Evolutionary conservation across 1,140 invertebrate genomes (phyloP), one percentile per base, ranked within the genome.

Genomic region (Drosophila novamexicana): DNA sequence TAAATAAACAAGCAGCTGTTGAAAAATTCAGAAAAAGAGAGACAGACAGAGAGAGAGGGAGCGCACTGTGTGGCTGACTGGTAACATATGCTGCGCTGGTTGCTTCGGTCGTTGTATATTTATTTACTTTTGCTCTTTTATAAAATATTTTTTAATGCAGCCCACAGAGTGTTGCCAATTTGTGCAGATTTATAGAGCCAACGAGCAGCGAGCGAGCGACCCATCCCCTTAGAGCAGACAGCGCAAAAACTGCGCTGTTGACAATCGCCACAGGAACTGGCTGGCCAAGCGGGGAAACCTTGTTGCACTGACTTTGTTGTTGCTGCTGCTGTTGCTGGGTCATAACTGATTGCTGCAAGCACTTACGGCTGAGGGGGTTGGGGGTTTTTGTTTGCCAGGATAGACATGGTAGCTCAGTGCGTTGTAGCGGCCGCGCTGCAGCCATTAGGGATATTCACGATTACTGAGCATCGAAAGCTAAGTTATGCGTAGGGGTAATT

Each of bases 91-190:
- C 73, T 67, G 37, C 37, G 53, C 22, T 22, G 18, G 58, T 63
- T 68, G 75, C 66, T 39, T 49, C 42, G 50, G 62, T 63, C 56
- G 71, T 53, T 75, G 76, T 88, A 73, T 89, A 83, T 88, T 88
- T 88, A 89, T 88, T 89, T 88, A 89, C 84, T 89, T 88, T 89
- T 83, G 77, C 67, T 74, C 80, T 80, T 89, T 88, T 83, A 72
- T 88, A 89, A 89, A 83, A 89, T 84, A 89, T 88, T 89, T 89
- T 89, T 89, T 89, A 89, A 89, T 89, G 80, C 84, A 70, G 84
- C 84, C 83, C 61, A 59, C 68, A 81, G 84, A 89, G 84, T 79
- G 84, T 82, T 89, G 84, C 84, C 84, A 89, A 89, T 89, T 89
- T 89, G 84, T 89, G 77, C 80, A 89, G 84, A 89, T 89, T 89